Conservation (phyloP, 2,888 invertebrate genomes). For the Epicampocera succincta region DNA sequence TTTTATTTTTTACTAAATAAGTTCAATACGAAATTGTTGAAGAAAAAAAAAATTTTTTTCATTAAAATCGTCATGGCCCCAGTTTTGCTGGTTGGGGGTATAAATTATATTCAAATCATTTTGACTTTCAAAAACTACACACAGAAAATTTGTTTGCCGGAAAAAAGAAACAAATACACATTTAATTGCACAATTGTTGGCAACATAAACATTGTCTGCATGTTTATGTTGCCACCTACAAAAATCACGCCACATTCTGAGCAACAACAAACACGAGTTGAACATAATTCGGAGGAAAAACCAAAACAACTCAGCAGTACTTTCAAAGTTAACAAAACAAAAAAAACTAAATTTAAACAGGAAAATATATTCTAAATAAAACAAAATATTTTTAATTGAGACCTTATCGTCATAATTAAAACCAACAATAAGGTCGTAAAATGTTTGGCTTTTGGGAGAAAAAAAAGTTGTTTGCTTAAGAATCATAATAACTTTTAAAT, state of each 20-base stretch:
- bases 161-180: neutral
- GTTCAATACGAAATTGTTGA: no score
- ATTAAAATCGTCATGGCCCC: no score
- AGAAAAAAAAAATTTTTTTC: no score
- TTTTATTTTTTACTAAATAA: no score
- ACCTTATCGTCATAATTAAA: conserved; percentile 72
- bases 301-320: conserved; percentile 31
- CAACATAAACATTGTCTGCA: conserved; percentile 47
- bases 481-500: conserved; percentile 55
- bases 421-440: conserved; percentile 61
- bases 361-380: conserved; percentile 10
- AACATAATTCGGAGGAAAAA: conserved; percentile 26
- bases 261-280: conserved; percentile 49
- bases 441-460: conserved; percentile 13
- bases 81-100: neutral
- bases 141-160: neutral
- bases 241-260: conserved; percentile 57
- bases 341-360: conserved; percentile 5
- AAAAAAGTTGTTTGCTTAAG: conserved; percentile 53
- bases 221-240: conserved; percentile 62
- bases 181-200: conserved; percentile 60
- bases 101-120: conserved; percentile 43
- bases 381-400: conserved; percentile 68
- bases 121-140: conserved; percentile 15
- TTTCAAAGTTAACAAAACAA: conserved; percentile 4